These are phyloP conservation scores for Heterochromis multidens DNA, from an alignment of 2,113 vertebrate genomes.

Conservation along the genomic window DNA sequence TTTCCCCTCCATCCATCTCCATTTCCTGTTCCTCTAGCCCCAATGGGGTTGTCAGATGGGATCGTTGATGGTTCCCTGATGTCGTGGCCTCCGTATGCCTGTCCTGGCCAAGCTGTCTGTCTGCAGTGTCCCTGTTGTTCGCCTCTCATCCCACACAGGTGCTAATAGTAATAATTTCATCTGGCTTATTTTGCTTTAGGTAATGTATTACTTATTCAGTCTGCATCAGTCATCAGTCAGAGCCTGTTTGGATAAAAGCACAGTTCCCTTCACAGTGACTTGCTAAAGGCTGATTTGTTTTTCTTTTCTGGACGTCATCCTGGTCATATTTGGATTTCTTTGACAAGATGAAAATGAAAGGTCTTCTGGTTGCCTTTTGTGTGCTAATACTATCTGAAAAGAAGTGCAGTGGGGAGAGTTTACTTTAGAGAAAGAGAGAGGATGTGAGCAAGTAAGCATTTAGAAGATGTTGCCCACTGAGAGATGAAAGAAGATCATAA, in stretches of 20 bases:
- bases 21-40: conserved; percentile 35
- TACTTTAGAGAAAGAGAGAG: not conserved
- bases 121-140: not conserved
- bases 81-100: conserved; percentile 23
- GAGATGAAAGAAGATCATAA: conserved; percentile 5
- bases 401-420: not conserved
- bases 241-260: conserved; percentile 3
- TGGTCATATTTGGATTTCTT: not conserved
- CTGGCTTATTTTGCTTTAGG: not conserved
- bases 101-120: not conserved
- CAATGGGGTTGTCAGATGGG: conserved; percentile 48
- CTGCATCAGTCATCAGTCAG: conserved; percentile 1
- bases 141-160: conserved; percentile 1
- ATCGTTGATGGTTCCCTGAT: conserved; percentile 44
- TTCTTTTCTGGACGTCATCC: not conserved
- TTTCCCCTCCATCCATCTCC: conserved; percentile 2
- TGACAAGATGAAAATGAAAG: not conserved
- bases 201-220: not conserved
- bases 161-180: conserved; percentile 18
- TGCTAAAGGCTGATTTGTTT: not conserved
- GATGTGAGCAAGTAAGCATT: not conserved
- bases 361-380: not conserved
- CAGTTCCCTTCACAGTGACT: not conserved
- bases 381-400: not conserved
- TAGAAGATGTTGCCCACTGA: not conserved